Percentiles rank a stretch among this genome's conserved stretches.
Evolutionary conservation across 1,140 invertebrate species (phyloP).

Genomic region (Drosophila pectinifera): DNA sequence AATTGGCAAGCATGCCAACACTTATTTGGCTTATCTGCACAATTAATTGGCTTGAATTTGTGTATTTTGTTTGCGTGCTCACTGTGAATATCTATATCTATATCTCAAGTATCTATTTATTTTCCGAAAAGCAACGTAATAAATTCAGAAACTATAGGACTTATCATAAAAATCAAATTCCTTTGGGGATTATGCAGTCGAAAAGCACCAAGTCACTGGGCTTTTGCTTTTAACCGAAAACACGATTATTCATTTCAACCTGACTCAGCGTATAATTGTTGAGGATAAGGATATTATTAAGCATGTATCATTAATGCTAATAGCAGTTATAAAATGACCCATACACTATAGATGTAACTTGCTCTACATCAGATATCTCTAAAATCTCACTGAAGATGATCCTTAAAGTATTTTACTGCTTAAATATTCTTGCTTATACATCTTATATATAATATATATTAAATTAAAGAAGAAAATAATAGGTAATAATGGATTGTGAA

Average conservation of each 20-base stretch:
- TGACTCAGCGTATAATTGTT: slow-evolving; percentile 3
- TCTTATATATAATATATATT: not conserved
- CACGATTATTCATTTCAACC: not conserved
- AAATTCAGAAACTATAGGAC: not conserved
- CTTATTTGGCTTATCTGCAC: not conserved
- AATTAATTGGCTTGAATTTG: not conserved
- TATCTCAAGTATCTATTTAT: no score
- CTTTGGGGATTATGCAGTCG: not conserved
- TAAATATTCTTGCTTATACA: not conserved
- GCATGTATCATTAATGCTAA: not conserved
- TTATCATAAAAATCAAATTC: not conserved
- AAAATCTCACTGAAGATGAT: not conserved
- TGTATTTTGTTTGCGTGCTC: no score
- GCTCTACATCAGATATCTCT: not conserved
- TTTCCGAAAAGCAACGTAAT: not conserved
- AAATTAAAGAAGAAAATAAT: not conserved
- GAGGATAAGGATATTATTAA: not conserved
- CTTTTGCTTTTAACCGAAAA: not conserved
- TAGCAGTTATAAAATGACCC: not conserved
- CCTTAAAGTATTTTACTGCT: no score
- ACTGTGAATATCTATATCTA: no score
- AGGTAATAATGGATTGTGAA: not conserved
- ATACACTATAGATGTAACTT: not conserved
- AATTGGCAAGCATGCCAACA: not conserved
- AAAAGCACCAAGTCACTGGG: not conserved